Conservation (phyloP, 2,797 vertebrate genomes). For the Netta rufina region DNA sequence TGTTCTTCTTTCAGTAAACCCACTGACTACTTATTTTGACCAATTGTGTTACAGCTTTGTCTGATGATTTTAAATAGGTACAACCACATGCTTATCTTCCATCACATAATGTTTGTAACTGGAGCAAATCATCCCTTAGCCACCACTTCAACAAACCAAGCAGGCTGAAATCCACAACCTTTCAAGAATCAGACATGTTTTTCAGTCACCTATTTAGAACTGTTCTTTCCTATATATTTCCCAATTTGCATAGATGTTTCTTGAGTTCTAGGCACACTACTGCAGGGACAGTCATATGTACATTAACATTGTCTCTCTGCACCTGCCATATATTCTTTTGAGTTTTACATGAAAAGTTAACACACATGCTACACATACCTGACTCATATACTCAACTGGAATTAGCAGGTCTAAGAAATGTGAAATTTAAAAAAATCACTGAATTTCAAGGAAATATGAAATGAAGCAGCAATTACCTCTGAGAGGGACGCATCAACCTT, state of each 20-base stretch:
- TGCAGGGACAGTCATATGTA: not conserved
- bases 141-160: not conserved
- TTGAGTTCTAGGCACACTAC: not conserved
- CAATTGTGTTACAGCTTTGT: not conserved
- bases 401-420: not conserved
- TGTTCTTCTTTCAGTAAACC: not conserved
- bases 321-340: not conserved
- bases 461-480: slow-evolving; percentile 80
- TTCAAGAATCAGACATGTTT: fast-evolving
- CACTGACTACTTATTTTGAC: not conserved
- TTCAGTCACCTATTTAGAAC: not conserved
- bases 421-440: fast-evolving
- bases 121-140: not conserved
- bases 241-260: not conserved
- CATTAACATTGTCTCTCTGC: not conserved
- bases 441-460: not conserved
- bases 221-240: not conserved
- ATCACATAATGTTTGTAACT: not conserved
- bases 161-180: not conserved
- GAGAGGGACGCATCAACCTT: slow-evolving; percentile 93
- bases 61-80: not conserved
- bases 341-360: not conserved
- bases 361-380: fast-evolving
- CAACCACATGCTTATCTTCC: not conserved
- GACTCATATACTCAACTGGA: not conserved